Evolutionary conservation across 2,888 invertebrate species (phyloP).

Genomic region (Oxyscelio sp.): DNA sequence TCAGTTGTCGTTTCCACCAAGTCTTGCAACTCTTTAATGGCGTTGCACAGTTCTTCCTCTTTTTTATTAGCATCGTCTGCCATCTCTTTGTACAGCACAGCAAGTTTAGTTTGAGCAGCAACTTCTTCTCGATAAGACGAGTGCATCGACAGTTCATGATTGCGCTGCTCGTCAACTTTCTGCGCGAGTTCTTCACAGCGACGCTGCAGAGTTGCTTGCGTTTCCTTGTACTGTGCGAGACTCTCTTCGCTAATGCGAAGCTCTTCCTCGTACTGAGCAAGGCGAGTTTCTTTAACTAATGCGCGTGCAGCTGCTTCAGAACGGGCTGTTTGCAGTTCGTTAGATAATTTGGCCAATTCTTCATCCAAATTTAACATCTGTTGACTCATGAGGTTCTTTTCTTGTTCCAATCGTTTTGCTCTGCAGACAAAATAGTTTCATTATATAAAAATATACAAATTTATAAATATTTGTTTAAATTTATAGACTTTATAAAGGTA

Average conservation of each 20-base stretch:
- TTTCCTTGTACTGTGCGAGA: constrained; percentile 91
- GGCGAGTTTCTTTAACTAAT: constrained; percentile 92
- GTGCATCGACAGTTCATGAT: constrained; percentile 86
- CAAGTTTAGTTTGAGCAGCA: constrained; percentile 94
- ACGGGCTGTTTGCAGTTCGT: constrained; percentile 93
- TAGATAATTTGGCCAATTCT: constrained; percentile 93
- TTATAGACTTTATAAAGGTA: too few species aligned
- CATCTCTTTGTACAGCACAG: constrained; percentile 95
- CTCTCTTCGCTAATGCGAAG: constrained; percentile 92
- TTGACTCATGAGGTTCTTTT: constrained; percentile 92
- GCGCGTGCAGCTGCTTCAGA: constrained; percentile 92
- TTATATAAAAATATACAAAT: too few species aligned
- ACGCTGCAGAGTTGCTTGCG: constrained; percentile 92
- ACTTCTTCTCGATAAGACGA: constrained; percentile 94
- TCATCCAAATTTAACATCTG: constrained; percentile 94
- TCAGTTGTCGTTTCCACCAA: constrained; percentile 94
- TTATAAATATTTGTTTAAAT: too few species aligned
- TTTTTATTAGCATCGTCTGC: constrained; percentile 94
- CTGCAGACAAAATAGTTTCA: too few species aligned
- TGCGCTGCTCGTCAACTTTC: constrained; percentile 89
- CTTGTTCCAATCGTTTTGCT: constrained; percentile 94
- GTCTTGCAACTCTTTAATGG: constrained; percentile 93
- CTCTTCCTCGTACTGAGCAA: constrained; percentile 94
- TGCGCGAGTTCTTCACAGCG: constrained; percentile 92
- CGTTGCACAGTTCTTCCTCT: constrained; percentile 93